Evolutionary conservation across 2,113 vertebrate species (phyloP).

Genomic region (Sphaerodactylus townsendi): DNA sequence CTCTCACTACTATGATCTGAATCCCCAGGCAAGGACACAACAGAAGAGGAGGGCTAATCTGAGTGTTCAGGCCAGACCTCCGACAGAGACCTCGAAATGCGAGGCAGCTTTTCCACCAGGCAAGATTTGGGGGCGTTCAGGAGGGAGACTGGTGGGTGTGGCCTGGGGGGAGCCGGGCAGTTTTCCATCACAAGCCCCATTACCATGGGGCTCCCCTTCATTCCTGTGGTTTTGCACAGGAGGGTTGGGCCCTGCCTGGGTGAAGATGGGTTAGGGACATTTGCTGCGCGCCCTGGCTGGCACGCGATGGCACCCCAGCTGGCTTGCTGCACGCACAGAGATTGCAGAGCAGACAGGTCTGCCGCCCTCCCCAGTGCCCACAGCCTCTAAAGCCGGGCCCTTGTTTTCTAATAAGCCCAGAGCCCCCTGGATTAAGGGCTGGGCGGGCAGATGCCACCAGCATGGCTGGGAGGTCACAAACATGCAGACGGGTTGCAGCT

Average conservation of each 20-base stretch:
- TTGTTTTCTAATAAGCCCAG: not conserved
- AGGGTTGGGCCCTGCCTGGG: not conserved
- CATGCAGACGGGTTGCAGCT: not conserved
- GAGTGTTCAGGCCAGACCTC: no score
- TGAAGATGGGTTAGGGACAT: not conserved
- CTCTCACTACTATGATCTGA: no score
- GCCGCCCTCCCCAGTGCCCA: not conserved
- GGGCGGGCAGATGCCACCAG: not conserved
- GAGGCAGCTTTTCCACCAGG: not conserved
- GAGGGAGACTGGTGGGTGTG: not conserved
- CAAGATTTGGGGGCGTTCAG: not conserved
- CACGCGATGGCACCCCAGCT: no score
- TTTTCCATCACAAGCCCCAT: not conserved
- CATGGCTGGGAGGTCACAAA: not conserved
- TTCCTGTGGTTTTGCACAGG: not conserved
- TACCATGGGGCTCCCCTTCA: not conserved
- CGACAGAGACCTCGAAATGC: not conserved
- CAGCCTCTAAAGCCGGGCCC: not conserved
- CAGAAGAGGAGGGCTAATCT: no score
- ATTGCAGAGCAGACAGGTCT: not conserved
- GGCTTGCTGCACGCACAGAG: not conserved
- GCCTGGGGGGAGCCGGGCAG: not conserved
- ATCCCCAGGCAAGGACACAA: no score
- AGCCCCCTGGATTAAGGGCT: not conserved
- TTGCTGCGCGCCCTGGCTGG: not conserved